Percentiles rank a stretch among this genome's conserved stretches.
Conservation (phyloP, 2,888 invertebrate genomes). For the Nipponacmea schrenckii region DNA sequence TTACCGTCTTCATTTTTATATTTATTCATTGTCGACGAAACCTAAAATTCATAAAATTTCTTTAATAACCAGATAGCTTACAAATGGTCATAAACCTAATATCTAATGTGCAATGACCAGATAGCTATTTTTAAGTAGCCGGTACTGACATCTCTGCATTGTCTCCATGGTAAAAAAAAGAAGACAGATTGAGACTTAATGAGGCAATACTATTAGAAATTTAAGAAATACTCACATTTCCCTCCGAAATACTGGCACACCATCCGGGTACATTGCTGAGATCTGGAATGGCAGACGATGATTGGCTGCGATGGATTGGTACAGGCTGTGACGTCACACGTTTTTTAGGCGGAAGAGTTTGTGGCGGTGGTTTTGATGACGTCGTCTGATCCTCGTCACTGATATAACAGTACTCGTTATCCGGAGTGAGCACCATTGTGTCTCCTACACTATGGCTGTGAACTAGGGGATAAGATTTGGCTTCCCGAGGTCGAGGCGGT, state of each 20-base stretch:
- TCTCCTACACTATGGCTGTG: background rate
- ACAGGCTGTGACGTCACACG: background rate
- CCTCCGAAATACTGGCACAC: slow-evolving; percentile 12
- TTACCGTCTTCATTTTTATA: slow-evolving; percentile 19
- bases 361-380: background rate
- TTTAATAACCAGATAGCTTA: no score
- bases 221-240: slow-evolving; percentile 13
- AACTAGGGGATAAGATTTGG: background rate
- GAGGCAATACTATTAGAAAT: no score
- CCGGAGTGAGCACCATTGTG: background rate
- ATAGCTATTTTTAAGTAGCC: no score
- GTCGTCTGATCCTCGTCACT: background rate
- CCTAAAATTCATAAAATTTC: background rate
- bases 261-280: slow-evolving; percentile 14
- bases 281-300: slow-evolving; percentile 1
- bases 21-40: slow-evolving; percentile 10
- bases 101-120: no score
- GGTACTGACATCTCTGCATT: no score
- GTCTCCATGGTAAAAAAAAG: no score
- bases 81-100: no score
- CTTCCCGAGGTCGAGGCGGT: background rate
- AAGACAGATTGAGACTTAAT: no score
- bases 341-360: background rate
- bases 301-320: background rate
- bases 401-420: background rate